Evolutionary conservation across 2,888 invertebrate species (phyloP), one percentile per base, ranked within the genome.

Genomic region (Syrphus vitripennis): DNA sequence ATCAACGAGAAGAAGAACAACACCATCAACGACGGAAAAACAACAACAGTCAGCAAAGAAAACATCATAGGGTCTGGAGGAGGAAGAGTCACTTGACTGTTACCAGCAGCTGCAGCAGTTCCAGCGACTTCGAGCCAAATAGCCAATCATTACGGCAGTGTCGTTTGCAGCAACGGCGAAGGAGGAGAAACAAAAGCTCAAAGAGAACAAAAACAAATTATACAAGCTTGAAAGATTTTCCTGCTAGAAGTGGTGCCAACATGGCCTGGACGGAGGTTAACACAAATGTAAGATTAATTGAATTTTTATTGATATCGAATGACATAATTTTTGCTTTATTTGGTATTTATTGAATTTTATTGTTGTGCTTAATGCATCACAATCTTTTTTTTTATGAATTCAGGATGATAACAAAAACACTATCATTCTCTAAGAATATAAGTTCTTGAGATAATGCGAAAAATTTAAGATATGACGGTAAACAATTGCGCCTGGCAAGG

Each of bases 191-290:
- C 12, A 63, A 12, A 72, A 45, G 31, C 16, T 29, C 14, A 9
- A 29, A 14, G 26, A 55, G 65, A 55, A 63, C n/a, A 55, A 65
- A 31, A 14, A 53, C 42, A 50, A 59, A 57, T 12, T 19, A 24
- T 9, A 65, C 37, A 12, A 42, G n/a, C 21, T 16, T 34, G 45
- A 53, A n/a, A 53, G 16, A n/a, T 37, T 55, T 31, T 59, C 6
- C 26, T 40, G 55, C n/a, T n/a, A n/a, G n/a, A n/a, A n/a, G 31
- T 40, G n/a, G 31, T 34, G 34, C 55, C 69, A 86, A 74, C 24
- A 86, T 86, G 86, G 86, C 86, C 77, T 86, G 86, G 86, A 86
- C 86, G 34, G 86, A 86, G 74, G 86, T 86, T 57, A 86, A 55
- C 34, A 82, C 34, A 77, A 67, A 70, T 31, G 67, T 40, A 61